Base-by-base conservation (phyloP, 2,888 invertebrate species). In the Athrips mouffetella region DNA sequence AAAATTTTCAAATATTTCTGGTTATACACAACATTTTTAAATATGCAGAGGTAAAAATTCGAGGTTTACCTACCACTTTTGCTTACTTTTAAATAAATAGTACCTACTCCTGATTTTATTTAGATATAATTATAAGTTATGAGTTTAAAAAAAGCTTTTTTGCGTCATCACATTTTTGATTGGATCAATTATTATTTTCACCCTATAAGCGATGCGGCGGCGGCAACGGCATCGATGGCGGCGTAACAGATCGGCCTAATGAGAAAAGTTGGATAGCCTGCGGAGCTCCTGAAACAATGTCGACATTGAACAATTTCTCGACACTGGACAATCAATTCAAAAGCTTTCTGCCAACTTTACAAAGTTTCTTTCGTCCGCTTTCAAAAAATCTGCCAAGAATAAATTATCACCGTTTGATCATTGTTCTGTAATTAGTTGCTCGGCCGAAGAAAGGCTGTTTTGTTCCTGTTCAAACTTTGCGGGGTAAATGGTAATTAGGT, bases 301-400 rank as follows among this genome's bases (percentile, higher is more conserved):
- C 73, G 67, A 74, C 78, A 73, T 70, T 73, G 70, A 73, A 78
- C 78, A 80, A 81, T 80, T 80, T 78, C 73, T 73, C 76, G 73
- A 77, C 78, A 76, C 74, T 71, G 79, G 78, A 81, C 81, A 80
- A 82, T 83, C 80, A 79, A 80, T 83, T 80, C 77, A 76, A 78
- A 81, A 79, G 78, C 78, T 80, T 81, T 80, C 78, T 75, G 63
- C 61, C 60, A 54, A 57, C 54, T 64, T 70, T 73, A 51, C 52
- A 55, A 73, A 75, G 67, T 75, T 76, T 73, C 67, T 67, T 65
- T 75, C 73, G 67, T 63, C 59, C 59, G 62, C 67, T 68, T 70
- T 65, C 58, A 65, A 67, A 33, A 75, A 73, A 65, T 63, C 57
- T 51, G 62, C 51, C 53, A 60, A 62, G 69, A 65, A 67, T 67